Evolutionary conservation across 2,888 invertebrate species (phyloP).

Genomic region (Lagria hirta): DNA sequence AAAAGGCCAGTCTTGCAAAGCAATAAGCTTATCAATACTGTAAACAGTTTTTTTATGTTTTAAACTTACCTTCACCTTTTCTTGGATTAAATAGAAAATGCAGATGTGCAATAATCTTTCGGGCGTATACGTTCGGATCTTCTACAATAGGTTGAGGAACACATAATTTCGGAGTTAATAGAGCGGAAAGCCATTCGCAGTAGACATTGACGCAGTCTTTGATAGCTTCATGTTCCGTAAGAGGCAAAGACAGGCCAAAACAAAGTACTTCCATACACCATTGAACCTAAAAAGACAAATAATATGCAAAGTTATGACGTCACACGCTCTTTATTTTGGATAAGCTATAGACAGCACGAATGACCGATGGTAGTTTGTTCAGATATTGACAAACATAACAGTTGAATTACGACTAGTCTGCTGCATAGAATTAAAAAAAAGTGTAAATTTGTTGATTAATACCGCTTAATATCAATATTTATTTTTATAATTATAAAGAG

Average conservation of each 20-base stretch:
- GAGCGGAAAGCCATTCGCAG: constrained; percentile 92
- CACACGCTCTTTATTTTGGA: no score
- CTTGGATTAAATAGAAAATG: constrained; percentile 94
- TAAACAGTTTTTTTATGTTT: constrained; percentile 15
- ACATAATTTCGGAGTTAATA: constrained; percentile 82
- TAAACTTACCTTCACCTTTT: constrained; percentile 80
- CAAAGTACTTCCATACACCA: constrained; percentile 88
- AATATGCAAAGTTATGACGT: constrained; percentile 5
- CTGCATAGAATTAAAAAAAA: no score
- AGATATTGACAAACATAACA: no score
- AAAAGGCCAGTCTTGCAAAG: constrained; percentile 85
- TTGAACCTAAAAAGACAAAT: constrained; percentile 65
- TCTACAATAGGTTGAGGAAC: constrained; percentile 87
- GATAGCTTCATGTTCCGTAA: constrained; percentile 90
- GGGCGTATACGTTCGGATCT: constrained; percentile 86
- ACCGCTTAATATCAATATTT: no score
- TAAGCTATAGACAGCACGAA: no score
- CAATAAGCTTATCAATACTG: constrained; percentile 42
- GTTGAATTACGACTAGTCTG: no score
- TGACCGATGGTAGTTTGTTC: no score
- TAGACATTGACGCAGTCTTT: constrained; percentile 96
- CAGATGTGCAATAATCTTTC: constrained; percentile 88
- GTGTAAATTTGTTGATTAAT: no score
- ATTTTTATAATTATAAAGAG: no score
- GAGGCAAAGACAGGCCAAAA: constrained; percentile 85